Conservation (phyloP, 2,113 vertebrate species). For the Irena cyanogastra region DNA sequence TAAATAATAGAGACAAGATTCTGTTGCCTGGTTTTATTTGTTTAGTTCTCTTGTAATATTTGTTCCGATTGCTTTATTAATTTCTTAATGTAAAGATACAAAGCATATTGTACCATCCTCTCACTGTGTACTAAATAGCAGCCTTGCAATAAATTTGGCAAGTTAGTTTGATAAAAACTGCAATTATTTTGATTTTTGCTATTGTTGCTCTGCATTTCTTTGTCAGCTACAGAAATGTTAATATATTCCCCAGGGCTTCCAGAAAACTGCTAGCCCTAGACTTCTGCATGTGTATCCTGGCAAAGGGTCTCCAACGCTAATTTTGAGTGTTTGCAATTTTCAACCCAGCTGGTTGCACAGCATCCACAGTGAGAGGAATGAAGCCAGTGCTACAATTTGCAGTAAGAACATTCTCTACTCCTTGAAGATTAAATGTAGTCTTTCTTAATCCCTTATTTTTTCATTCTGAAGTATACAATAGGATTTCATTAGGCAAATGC, state of each 20-base stretch:
- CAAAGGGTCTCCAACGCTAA: not conserved
- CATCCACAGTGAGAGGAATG: not conserved
- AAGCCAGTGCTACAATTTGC: not conserved
- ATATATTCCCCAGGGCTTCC: not conserved
- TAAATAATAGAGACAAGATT: not conserved
- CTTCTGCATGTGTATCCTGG: not conserved
- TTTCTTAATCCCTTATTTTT: not conserved
- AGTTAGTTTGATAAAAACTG: not conserved
- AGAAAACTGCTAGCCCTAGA: not conserved
- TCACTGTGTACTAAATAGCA: not conserved
- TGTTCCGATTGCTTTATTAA: not conserved
- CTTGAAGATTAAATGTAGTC: not conserved
- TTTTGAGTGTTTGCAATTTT: conserved; percentile 19
- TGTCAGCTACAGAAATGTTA: not conserved
- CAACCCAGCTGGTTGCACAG: not conserved
- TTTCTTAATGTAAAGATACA: not conserved
- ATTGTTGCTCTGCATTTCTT: not conserved
- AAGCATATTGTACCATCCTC: not conserved
- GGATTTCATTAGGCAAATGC: not conserved
- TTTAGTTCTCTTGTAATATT: not conserved
- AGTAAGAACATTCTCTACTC: not conserved
- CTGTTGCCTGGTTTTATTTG: not conserved
- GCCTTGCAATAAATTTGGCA: not conserved
- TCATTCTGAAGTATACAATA: not conserved
- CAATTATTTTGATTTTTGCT: not conserved